A percentile compares a stretch with the other conserved stretches of the same genome.
Evolutionary conservation across 2,888 invertebrate genomes (phyloP).

Genomic region (Nesidiocoris tenuis): DNA sequence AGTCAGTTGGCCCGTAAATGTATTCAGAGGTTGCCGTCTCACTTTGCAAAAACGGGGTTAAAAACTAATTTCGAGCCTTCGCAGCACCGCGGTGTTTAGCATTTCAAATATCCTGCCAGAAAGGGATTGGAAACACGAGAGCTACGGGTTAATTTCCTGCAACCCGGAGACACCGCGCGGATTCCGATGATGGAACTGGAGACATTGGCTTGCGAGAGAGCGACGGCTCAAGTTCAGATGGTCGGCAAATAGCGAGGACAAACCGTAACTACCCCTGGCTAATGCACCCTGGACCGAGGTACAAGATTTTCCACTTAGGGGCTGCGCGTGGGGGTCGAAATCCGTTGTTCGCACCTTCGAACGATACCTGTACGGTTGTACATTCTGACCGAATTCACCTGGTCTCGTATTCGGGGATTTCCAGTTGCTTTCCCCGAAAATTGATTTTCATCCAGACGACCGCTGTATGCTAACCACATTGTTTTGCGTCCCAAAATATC

Average conservation of each 20-base stretch:
- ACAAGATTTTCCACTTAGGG: background rate
- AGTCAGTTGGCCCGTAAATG: too few species aligned
- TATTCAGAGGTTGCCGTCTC: background rate
- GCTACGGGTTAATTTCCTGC: background rate
- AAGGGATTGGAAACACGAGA: background rate
- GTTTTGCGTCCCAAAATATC: too few species aligned
- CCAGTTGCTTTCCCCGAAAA: too few species aligned
- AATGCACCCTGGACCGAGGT: background rate
- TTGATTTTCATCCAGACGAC: too few species aligned
- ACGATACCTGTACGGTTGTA: background rate
- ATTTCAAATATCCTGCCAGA: background rate
- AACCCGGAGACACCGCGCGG: background rate
- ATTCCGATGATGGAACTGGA: background rate
- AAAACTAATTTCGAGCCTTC: background rate
- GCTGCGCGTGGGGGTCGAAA: background rate
- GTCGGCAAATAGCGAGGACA: background rate
- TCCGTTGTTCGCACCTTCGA: background rate
- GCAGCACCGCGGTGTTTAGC: background rate
- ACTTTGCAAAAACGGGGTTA: background rate
- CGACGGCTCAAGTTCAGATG: background rate
- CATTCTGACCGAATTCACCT: too few species aligned
- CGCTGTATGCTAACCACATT: too few species aligned
- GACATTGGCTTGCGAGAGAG: background rate
- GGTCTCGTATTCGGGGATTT: too few species aligned
- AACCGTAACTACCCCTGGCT: background rate